Conservation (phyloP, 2,797 vertebrate genomes). For the Rhabdomys pumilio region DNA sequence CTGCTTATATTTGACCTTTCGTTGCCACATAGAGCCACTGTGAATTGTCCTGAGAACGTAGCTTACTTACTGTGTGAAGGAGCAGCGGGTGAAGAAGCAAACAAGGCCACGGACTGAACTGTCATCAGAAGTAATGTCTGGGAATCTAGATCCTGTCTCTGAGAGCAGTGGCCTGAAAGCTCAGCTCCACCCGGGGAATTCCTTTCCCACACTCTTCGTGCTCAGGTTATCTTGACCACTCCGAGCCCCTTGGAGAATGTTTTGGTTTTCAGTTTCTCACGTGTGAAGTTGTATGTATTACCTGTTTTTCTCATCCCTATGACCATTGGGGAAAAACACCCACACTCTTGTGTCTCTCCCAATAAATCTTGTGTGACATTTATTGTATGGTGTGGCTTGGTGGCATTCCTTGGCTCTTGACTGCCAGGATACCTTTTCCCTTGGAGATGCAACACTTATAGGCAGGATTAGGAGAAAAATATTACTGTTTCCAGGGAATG, state of each 20-base stretch:
- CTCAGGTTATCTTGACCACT: neutral
- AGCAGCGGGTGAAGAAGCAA: neutral
- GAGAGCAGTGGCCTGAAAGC: neutral
- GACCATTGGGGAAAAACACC: neutral
- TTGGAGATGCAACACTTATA: neutral
- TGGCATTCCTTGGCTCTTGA: neutral
- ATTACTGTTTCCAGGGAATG: neutral
- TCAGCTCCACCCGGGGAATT: neutral
- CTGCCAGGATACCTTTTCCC: neutral
- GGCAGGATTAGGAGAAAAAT: neutral
- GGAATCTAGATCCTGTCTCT: neutral
- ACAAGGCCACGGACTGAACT: neutral
- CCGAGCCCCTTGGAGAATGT: neutral
- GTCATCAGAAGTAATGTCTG: neutral
- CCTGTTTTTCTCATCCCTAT: neutral
- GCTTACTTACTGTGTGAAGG: neutral
- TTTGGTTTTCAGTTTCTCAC: neutral
- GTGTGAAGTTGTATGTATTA: neutral
- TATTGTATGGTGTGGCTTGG: neutral
- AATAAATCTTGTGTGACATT: neutral
- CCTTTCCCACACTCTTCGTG: neutral
- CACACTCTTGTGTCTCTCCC: neutral
- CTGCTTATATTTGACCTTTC: conserved; percentile 65
- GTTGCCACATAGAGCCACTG: neutral
- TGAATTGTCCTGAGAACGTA: neutral